Evolutionary conservation across 1,140 invertebrate species (phyloP), one percentile per base, ranked within the genome.

Genomic region (Venturia canescens): DNA sequence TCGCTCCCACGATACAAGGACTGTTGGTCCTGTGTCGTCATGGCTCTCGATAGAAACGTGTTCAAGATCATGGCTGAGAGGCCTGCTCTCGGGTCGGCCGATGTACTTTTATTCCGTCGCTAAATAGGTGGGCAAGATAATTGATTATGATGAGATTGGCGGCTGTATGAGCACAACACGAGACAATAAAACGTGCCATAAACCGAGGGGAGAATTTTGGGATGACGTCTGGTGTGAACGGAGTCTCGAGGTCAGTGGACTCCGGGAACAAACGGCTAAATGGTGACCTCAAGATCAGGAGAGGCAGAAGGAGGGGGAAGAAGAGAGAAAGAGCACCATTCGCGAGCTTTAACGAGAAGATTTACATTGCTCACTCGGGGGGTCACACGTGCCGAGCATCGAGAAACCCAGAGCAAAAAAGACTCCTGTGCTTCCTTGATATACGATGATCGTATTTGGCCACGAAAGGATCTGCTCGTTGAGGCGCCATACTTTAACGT

Each of bases 301-400:
- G n/a, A 53, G 50, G n/a, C 18, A 53, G 16, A 53, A 21, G n/a
- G 50, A 53, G 6, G 15, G 48, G n/a, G 1, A 4, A 18, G 11
- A 18, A 18, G 11, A 21, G 50, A 53, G 50, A 53, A 18, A 53
- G 11, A 53, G 50, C 18, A 18, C 18, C 18, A 53, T 53, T 53
- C 16, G 16, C 50, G n/a, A 53, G 50, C n/a, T 53, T 53, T 21
- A 53, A 53, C 50, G n/a, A 53, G 18, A 2, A 53, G 50, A 53
- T 53, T 53, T 21, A 53, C 50, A 21, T 53, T 16, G 50, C 50
- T 53, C 70, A 31, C 70, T 13, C 34, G 57, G 70, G 31, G 78
- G 78, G 78, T 80, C 78, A 80, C n/a, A 80, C 78, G 78, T 80
- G 78, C 72, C 66, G n/a, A 11, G 78, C 78, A 80, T 80, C 26